Evolutionary conservation across 2,113 vertebrate genomes (phyloP), one percentile per base, ranked within the genome.

Genomic region (Oceanodroma tethys): DNA sequence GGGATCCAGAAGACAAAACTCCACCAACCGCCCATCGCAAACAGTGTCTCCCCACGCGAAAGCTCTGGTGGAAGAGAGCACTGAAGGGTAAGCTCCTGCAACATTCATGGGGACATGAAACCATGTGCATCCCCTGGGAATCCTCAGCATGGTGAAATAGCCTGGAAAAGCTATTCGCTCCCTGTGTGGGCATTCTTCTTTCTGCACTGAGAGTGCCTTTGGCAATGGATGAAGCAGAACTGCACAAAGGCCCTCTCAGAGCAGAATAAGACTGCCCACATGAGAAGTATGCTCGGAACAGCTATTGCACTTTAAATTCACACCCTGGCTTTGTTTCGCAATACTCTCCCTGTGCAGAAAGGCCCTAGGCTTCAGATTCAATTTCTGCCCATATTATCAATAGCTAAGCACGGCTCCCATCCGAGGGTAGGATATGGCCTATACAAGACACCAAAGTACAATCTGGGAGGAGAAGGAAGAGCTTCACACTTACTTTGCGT

Each of bases 131-230:
- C 96, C 94, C 96, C 79, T n/a, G 96, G 95, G 97, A 96, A 79
- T 59, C n/a, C 47, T 81, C 92, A 88, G 86, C 85, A 47, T 94
- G 95, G 86, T 90, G 96, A 96, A 97, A 97, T 36, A 95, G 93
- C 59, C 88, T 83, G 82, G 88, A 96, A 97, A 93, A 94, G 88
- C 63, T 62, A 86, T 88, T 84, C 1, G 0, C 96, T 96, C 96
- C 62, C 95, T 97, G 95, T 97, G 96, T 96, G 96, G 96, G 96
- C 96, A 97, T 96, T 97, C 93, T 82, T 97, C 78, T 93, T 76
- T 91, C 94, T 95, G 94, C 72, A 78, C 88, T 83, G 55, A 86
- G 95, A 93, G 71, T 30, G 95, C 55, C 88, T 94, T 86, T 97
- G 97, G 97, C 96, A 94, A 38, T 11, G 63, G 95, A 97, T 97